These are phyloP conservation scores for Eudasyphora cyanicolor DNA, from an alignment of 2,888 invertebrate species.

Conservation along the genomic window DNA sequence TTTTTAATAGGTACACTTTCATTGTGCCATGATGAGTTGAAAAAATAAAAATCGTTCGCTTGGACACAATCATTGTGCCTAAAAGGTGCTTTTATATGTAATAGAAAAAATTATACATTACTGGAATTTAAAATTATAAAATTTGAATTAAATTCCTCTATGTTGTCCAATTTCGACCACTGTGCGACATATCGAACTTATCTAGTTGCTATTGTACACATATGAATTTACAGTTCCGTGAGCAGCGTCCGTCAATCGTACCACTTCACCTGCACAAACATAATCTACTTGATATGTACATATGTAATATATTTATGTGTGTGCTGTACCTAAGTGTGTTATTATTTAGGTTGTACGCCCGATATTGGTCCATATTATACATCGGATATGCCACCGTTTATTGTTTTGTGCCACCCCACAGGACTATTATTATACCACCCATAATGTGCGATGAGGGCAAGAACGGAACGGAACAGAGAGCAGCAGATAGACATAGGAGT, in stretches of 20 bases:
- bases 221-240: background rate
- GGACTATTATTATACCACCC: background rate
- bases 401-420: slow-evolving; percentile 10
- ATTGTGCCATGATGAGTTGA: too few relatives aligned
- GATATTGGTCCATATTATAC: slow-evolving; percentile 47
- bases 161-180: too few relatives aligned
- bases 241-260: background rate
- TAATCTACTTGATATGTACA: too few relatives aligned
- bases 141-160: too few relatives aligned
- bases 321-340: slow-evolving; percentile 37
- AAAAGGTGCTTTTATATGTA: too few relatives aligned
- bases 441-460: background rate
- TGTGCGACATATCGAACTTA: too few relatives aligned
- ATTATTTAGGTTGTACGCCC: slow-evolving; percentile 43
- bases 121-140: too few relatives aligned
- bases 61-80: too few relatives aligned
- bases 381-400: slow-evolving; percentile 49
- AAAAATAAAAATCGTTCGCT: too few relatives aligned
- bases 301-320: slow-evolving; percentile 24
- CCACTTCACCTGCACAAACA: background rate
- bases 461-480: background rate
- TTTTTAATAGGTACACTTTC: too few relatives aligned
- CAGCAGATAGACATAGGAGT: background rate
- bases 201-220: too few relatives aligned
- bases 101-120: too few relatives aligned